Conservation (phyloP, 2,113 vertebrate species). For the Falco punctatus region DNA sequence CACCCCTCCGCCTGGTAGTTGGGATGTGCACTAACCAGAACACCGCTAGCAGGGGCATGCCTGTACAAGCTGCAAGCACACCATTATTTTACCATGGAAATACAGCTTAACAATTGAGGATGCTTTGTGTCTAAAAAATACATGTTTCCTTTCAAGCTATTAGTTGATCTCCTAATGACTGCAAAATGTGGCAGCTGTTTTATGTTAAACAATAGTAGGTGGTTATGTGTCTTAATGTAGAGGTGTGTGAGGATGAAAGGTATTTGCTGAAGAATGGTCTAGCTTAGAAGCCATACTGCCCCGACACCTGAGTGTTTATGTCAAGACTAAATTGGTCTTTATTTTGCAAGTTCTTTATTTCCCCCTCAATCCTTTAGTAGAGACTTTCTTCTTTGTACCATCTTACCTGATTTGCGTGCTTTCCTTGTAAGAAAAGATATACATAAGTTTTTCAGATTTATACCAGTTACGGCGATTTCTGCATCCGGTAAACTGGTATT, state of each 20-base stretch:
- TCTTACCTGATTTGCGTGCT: background rate
- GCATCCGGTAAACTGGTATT: background rate
- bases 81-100: background rate
- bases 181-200: background rate
- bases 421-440: background rate
- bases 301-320: background rate
- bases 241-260: background rate
- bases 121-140: background rate
- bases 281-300: background rate
- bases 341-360: background rate
- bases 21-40: background rate
- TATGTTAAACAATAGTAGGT: background rate
- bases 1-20: accelerated
- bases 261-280: background rate
- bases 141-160: background rate
- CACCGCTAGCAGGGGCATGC: accelerated
- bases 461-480: background rate
- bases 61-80: background rate
- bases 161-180: background rate
- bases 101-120: background rate
- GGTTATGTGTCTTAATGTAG: background rate
- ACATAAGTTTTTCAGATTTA: background rate
- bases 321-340: background rate
- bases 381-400: background rate
- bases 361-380: background rate